phyloP scores from a whole-genome alignment of 2,113 vertebrate genomes.

The Rhegmatorhina hoffmannsi region DNA sequence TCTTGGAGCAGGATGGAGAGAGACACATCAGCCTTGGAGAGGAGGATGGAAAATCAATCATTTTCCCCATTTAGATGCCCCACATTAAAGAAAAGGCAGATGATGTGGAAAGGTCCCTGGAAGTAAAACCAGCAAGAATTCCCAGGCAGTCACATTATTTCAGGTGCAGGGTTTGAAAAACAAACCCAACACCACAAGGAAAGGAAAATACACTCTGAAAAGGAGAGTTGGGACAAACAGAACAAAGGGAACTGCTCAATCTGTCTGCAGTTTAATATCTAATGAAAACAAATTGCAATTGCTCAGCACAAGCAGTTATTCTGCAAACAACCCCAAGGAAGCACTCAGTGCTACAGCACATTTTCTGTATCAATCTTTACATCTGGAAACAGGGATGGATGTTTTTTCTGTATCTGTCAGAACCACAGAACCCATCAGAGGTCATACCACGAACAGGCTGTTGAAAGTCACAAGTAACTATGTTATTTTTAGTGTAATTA shows the following conservation, averaged over 20 bases:
- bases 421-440: neutral
- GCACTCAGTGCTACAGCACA: neutral
- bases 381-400: neutral
- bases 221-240: fast-evolving
- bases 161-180: neutral
- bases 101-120: neutral
- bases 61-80: neutral
- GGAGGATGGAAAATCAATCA: neutral
- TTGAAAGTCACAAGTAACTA: neutral
- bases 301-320: neutral
- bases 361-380: neutral
- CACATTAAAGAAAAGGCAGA: neutral
- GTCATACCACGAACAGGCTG: neutral
- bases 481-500: neutral
- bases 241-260: neutral
- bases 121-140: neutral
- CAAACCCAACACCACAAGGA: neutral
- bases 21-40: neutral
- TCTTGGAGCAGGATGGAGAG: neutral
- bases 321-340: neutral
- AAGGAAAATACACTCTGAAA: neutral
- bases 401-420: neutral
- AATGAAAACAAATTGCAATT: neutral
- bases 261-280: neutral
- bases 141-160: neutral